Percentiles rank a stretch among this genome's conserved stretches.
Conservation (phyloP, 1,140 invertebrate genomes). For the Trichonephila inaurata region DNA sequence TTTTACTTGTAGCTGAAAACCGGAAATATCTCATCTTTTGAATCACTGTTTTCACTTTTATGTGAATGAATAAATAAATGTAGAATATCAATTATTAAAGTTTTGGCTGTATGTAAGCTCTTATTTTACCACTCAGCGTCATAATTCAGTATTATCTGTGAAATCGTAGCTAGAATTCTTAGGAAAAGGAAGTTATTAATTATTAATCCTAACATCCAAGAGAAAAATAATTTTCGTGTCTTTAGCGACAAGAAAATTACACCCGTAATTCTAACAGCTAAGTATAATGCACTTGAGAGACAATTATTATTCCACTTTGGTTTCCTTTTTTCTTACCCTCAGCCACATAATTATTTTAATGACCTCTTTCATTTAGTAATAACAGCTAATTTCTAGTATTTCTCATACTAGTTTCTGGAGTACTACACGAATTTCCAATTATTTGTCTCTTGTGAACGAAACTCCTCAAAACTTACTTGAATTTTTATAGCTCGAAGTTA, state of each 20-base stretch:
- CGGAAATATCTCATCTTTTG: not conserved
- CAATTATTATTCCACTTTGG: not conserved
- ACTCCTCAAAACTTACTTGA: not conserved
- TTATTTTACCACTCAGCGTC: not conserved
- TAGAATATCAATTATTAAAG: not conserved
- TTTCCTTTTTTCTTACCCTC: not conserved
- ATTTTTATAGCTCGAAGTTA: not conserved
- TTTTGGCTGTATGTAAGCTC: no score
- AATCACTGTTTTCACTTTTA: not conserved
- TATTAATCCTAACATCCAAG: conserved; percentile 11
- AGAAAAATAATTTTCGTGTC: conserved; percentile 20
- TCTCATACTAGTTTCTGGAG: not conserved
- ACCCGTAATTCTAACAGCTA: not conserved
- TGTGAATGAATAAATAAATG: not conserved
- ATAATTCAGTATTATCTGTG: not conserved
- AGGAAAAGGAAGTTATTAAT: not conserved
- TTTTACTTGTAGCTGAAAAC: not conserved
- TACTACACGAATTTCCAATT: not conserved
- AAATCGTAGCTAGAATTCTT: not conserved
- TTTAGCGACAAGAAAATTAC: conserved; percentile 5
- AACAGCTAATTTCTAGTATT: not conserved
- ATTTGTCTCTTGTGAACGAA: not conserved
- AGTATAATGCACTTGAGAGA: conserved; percentile 14
- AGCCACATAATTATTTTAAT: not conserved
- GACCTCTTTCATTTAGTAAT: not conserved